Percentiles rank a stretch among this genome's conserved stretches.
These are phyloP conservation scores for Pediacus dermestoides DNA, from an alignment of 2,888 invertebrate species.

Conservation along the genomic window DNA sequence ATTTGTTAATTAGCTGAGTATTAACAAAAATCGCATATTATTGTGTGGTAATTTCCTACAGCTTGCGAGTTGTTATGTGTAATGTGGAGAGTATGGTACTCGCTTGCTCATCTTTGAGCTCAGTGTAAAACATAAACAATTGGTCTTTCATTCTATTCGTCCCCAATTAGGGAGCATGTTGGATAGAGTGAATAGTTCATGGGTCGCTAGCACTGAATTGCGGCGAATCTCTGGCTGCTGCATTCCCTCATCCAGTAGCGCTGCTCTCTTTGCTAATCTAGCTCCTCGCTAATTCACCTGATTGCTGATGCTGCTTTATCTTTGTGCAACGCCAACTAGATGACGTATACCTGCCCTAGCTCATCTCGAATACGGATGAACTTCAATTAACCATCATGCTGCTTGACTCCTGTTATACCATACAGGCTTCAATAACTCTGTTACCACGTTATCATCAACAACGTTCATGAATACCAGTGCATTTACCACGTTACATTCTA, in stretches of 20 bases:
- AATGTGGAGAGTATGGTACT: too few species aligned
- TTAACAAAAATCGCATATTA: too few species aligned
- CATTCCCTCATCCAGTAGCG: conserved; percentile 26
- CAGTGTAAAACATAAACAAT: conserved; percentile 8
- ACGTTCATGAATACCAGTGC: too few species aligned
- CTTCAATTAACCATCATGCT: conserved; percentile 47
- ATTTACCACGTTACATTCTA: too few species aligned
- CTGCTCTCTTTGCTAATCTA: conserved; percentile 48
- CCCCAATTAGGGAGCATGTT: conserved; percentile 29
- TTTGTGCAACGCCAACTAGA: conserved; percentile 42
- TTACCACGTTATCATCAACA: too few species aligned
- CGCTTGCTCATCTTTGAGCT: too few species aligned
- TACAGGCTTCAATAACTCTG: conserved; percentile 26
- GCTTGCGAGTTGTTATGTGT: too few species aligned
- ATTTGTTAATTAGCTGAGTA: too few species aligned
- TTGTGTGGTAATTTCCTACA: too few species aligned
- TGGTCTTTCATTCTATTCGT: conserved; percentile 1
- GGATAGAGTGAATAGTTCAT: conserved; percentile 39
- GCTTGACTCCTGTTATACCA: conserved; percentile 40
- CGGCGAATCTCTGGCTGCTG: conserved; percentile 30
- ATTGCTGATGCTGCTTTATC: conserved; percentile 48
- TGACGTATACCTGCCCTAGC: conserved; percentile 35
- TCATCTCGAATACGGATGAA: conserved; percentile 42
- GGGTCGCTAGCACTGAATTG: conserved; percentile 45
- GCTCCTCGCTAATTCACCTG: conserved; percentile 43